phyloP scores from a whole-genome alignment of 2,113 vertebrate species.

The Anoplopoma fimbria region DNA sequence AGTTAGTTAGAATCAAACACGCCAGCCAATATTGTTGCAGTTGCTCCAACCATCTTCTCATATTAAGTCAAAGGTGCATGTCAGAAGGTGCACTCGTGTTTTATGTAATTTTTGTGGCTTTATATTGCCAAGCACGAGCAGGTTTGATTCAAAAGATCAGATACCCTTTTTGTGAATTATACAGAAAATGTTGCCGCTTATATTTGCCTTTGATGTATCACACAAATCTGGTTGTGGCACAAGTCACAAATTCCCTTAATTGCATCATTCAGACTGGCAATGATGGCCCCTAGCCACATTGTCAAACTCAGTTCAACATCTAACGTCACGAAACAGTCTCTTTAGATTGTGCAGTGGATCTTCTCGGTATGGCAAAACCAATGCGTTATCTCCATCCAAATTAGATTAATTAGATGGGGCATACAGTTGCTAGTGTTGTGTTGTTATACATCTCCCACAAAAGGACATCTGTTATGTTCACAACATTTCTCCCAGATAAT shows the following conservation, averaged over 20 bases:
- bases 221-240: slow-evolving; percentile 7
- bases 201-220: slow-evolving; percentile 16
- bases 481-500: neutral
- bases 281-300: neutral
- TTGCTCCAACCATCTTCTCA: neutral
- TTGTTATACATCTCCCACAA: slow-evolving; percentile 2
- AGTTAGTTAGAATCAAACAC: neutral
- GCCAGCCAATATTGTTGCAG: neutral
- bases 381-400: neutral
- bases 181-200: slow-evolving; percentile 4
- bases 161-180: neutral
- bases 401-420: slow-evolving; percentile 1
- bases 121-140: neutral
- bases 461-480: neutral
- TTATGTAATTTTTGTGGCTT: neutral
- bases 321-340: neutral
- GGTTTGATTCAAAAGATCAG: neutral
- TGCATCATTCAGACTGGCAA: neutral
- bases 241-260: slow-evolving; percentile 7
- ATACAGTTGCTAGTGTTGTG: neutral
- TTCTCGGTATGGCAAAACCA: slow-evolving; percentile 9
- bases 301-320: neutral
- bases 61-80: neutral
- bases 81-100: neutral
- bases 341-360: neutral